Base-by-base conservation (phyloP, 2,888 invertebrate species). In the Metallyticus violacea region DNA sequence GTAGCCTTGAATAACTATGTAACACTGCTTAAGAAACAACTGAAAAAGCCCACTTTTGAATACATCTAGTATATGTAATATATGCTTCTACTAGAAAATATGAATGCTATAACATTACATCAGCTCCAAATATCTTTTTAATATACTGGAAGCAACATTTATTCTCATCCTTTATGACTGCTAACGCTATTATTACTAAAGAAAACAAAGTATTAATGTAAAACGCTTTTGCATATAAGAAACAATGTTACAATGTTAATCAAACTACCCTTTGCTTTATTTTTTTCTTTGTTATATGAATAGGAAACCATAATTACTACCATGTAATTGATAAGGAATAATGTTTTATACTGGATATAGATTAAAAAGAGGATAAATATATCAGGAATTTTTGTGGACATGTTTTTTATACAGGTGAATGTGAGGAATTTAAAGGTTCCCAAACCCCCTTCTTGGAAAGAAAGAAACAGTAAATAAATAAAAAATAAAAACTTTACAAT, bases 371-470 rank as follows among this genome's bases (percentile, higher is more conserved):
- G 78, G 78, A 76, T 86, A 86, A 79, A 85, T 85, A 85, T 85
- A 81, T 85, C 85, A 85, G 76, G 76, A 80, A 62, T 62, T 80
- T 85, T 77, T 77, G 28, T 85, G 85, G 85, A 29, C 77, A 82
- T 27, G 26, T 86, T 86, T 79, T 83, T 80, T 87, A 77, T 85
- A 81, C 76, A 80, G 85, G 81, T 77, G 81, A 77, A 87, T 87
- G 87, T 87, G 87, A 87, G 87, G 87, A 87, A 87, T 87, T 87
- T 85, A 62, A 62, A 62, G 40, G 40, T 62, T 15, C 7, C 40
- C 9, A 62, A 7, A 7, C 40, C 15, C 40, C 15, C 40, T 4
- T 62, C 4, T 4, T 62, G 2, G 40, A 62, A 62, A 62, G 40
- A 62, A 62, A n/a, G n/a, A n/a, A n/a, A n/a, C n/a, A n/a, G n/a